Base-by-base conservation (phyloP, 2,113 vertebrate genomes). In the Entomyzon cyanotis region DNA sequence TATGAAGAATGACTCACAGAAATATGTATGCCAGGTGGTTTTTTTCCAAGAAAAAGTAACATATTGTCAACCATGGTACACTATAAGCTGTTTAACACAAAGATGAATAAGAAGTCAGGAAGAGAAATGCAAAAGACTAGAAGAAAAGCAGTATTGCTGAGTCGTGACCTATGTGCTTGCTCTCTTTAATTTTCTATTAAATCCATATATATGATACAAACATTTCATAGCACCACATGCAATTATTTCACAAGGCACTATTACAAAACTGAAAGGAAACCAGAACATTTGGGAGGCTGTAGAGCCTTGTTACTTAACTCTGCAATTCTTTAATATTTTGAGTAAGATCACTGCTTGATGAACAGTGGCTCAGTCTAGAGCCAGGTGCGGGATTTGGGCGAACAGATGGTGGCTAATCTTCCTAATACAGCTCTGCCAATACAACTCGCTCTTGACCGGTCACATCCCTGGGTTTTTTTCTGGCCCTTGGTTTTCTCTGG, bases 401-500 rank as follows among this genome's bases (percentile, higher is more conserved):
- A 97, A 95, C 93, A 96, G 96, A 97, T 96, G 94, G 93, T 81
- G 33, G 49, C 30, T 97, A 94, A 96, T 96, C 94, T 96, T 97
- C 85, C 71, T 67, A 59, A 84, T 7, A 68, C 42, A 88, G 75
- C 50, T 86, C 87, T 96, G 95, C 85, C 92, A 96, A 84, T 52
- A 85, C 74, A 83, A 88, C 78, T 90, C 70, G 65, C 63, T 96
- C 68, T 59, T 95, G 83, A 95, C 79, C 85, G 86, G 75, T 58
- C 79, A 88, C 52, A 90, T 84, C 28, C 35, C 47, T 39, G 21
- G 21, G 0, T 20, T 64, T 83, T 86, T 52, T 71, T 1, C 77
- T 88, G 82, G 59, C 30, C 46, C 64, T 81, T 74, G 56, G 58
- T n/a, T 63, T 94, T 88, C 79, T 74, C 92, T 86, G 71, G 71